Conservation (phyloP, 2,113 vertebrate genomes). For the Acrocephalus arundinaceus region DNA sequence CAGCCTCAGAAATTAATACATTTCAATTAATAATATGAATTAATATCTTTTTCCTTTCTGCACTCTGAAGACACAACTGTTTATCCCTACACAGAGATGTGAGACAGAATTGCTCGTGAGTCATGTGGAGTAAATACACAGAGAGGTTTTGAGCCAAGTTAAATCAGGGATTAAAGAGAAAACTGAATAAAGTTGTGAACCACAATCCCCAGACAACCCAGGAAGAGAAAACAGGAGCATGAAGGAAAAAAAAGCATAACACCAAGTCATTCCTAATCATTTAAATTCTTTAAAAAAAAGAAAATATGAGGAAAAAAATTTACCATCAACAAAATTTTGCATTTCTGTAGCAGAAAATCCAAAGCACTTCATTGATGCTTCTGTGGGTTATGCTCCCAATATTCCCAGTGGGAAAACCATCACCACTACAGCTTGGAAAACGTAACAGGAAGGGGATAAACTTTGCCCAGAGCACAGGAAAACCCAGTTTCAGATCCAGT, state of each 20-base stretch:
- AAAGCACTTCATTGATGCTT: background rate
- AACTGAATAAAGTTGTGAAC: background rate
- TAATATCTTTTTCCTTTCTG: background rate
- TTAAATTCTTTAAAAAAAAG: background rate
- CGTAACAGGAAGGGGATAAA: background rate
- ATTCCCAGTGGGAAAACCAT: background rate
- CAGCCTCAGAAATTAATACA: background rate
- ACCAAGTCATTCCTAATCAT: background rate
- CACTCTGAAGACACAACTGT: background rate
- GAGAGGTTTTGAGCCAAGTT: background rate
- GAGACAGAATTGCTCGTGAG: background rate
- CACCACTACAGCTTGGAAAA: background rate
- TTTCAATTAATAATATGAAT: background rate
- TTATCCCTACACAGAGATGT: background rate
- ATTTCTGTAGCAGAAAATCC: background rate
- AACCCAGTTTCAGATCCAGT: background rate
- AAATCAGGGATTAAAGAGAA: background rate
- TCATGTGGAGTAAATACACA: background rate
- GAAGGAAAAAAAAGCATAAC: background rate
- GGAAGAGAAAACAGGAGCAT: background rate
- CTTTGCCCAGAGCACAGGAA: background rate
- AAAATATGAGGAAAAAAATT: background rate
- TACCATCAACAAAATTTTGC: background rate
- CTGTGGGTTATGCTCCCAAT: background rate
- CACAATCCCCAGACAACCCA: background rate